Evolutionary conservation across 92 coral and sea anemone genomes (phyloP), one percentile per base, ranked within the genome.

Genomic region (Palythoa heliodiscus): DNA sequence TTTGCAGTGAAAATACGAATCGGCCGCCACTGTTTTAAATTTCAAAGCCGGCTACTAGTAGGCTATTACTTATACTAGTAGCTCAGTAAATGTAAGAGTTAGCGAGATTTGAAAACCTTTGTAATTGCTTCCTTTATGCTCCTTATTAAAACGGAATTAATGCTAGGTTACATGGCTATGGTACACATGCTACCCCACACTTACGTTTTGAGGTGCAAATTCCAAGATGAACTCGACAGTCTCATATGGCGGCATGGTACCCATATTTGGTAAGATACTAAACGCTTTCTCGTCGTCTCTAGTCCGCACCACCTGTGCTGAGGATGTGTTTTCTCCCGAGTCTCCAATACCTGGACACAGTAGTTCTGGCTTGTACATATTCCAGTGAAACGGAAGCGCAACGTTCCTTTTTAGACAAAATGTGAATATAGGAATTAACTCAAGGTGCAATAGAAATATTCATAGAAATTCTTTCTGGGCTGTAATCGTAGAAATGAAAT

Each of bases 301-400:
- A 23, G 91, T 86, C 86, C 95, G 93, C 37, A 63, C 75, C 55
- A 52, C 82, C 22, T 85, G 97, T 50, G 83, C 52, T 16, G 85
- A 68, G 58, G 89, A 19, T 71, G 54, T 48, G 68, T 48, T 80
- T 14, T 79, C 75, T 71, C 53, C 89, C 35, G 58, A 77, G 24
- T 61, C 53, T 7, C 20, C 77, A 20, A 37, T 43, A 11, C 47
- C 70, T 47, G 86, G 93, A 38, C 89, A 83, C 83, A 82, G 75
- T 82, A 97, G 87, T 61, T 85, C 89, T 17, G 98, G 99, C 78
- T 90, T 97, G 90, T 76, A 91, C 61, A 97, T 60, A 77, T 97
- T 95, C 99, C 99, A 97, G 29, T 91, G 87, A 79, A 97, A 97
- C 16, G 99, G 97, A 11, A 97, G 87, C 5, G 94, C 91, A 19